Conservation (phyloP, 2,888 invertebrate genomes). For the Portevinia maculata region DNA sequence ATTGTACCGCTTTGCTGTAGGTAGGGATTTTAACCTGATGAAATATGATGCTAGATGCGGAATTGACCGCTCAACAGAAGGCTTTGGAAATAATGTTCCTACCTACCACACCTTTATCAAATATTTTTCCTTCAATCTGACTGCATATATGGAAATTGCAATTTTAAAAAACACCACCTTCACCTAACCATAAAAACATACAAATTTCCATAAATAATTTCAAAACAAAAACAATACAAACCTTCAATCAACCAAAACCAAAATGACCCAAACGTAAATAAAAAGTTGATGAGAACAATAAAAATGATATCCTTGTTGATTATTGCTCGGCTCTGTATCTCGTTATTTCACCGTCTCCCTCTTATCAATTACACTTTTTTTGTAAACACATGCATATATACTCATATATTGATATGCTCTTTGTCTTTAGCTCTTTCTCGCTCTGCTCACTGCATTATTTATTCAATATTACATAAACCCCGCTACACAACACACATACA, state of each 20-base stretch:
- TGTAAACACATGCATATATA: conserved; percentile 16
- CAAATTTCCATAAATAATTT: background rate
- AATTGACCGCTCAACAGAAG: no score
- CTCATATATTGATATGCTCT: conserved; percentile 44
- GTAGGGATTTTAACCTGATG: no score
- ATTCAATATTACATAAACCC: conserved; percentile 72
- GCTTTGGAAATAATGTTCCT: no score
- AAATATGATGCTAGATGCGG: no score
- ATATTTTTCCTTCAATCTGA: no score
- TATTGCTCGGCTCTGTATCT: background rate
- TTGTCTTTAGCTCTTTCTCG: conserved; percentile 59
- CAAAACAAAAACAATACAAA: conserved; percentile 46
- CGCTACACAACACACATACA: conserved; percentile 51
- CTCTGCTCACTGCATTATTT: conserved; percentile 73
- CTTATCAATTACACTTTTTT: conserved; percentile 10
- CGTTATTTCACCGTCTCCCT: conserved; percentile 6
- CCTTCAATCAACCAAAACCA: conserved; percentile 39
- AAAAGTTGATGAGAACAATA: conserved; percentile 4
- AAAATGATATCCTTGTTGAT: conserved; percentile 50
- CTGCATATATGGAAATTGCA: no score
- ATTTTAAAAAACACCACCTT: no score
- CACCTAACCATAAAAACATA: no score
- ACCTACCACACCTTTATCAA: no score
- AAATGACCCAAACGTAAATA: conserved; percentile 52
- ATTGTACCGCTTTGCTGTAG: no score